A percentile compares a stretch with the other conserved stretches of the same genome.
Conservation (phyloP, 2,888 invertebrate species). For the Xylophagus ater region DNA sequence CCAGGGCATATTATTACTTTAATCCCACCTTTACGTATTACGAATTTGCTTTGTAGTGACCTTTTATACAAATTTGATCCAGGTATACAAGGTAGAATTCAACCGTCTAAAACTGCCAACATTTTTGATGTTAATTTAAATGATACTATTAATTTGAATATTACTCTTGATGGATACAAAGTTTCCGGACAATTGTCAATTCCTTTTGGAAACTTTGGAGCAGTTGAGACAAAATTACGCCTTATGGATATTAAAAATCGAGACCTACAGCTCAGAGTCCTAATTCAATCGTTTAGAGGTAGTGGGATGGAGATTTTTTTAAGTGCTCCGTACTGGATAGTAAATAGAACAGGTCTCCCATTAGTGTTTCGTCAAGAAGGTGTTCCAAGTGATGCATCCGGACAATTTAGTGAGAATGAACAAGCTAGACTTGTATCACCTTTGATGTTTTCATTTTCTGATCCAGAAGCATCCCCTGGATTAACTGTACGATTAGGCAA, state of each 20-base stretch:
- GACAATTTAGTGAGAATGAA: constrained; percentile 93
- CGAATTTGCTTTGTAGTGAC: constrained; percentile 82
- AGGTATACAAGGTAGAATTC: constrained; percentile 37
- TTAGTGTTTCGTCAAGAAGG: constrained; percentile 89
- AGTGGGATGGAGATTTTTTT: constrained; percentile 58
- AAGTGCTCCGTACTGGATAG: constrained; percentile 85
- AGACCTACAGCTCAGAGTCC: constrained; percentile 62
- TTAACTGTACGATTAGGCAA: constrained; percentile 67
- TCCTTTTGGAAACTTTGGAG: constrained; percentile 38
- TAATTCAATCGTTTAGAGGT: constrained; percentile 48
- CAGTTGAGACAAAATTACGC: constrained; percentile 57
- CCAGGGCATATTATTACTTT: constrained; percentile 83
- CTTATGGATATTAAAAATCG: constrained; percentile 63
- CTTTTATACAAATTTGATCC: constrained; percentile 48
- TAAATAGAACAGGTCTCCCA: constrained; percentile 94
- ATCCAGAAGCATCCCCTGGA: constrained; percentile 73
- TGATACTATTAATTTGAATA: constrained; percentile 57
- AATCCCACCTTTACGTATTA: constrained; percentile 70
- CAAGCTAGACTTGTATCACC: constrained; percentile 85
- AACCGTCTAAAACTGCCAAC: constrained; percentile 40
- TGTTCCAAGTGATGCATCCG: constrained; percentile 61
- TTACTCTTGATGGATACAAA: constrained; percentile 76
- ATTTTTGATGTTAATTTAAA: constrained; percentile 43
- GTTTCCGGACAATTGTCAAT: constrained; percentile 53
- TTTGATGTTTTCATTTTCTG: constrained; percentile 85